Evolutionary conservation across 2,797 vertebrate genomes (phyloP).

Genomic region (Cottoperca gobio): DNA sequence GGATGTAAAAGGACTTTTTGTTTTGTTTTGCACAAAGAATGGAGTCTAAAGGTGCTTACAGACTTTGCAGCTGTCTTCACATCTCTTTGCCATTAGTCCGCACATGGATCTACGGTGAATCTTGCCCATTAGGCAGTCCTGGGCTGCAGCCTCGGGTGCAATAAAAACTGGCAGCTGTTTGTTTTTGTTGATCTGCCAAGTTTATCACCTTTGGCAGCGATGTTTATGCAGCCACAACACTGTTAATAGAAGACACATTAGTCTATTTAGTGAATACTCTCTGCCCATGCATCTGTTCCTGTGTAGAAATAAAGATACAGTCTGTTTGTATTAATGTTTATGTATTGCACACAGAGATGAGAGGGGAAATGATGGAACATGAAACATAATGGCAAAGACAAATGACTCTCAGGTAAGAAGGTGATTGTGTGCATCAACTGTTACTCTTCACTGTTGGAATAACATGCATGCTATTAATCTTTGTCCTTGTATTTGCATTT

Average conservation of each 20-base stretch:
- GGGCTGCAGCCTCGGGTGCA: slow-evolving; percentile 29
- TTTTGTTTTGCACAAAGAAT: slow-evolving; percentile 38
- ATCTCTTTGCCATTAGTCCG: slow-evolving; percentile 40
- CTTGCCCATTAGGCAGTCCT: slow-evolving; percentile 44
- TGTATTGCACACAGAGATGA: slow-evolving; percentile 40
- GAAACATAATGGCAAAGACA: slow-evolving; percentile 20
- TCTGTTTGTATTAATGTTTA: slow-evolving; percentile 15
- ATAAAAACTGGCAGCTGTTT: slow-evolving; percentile 56
- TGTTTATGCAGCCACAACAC: slow-evolving; percentile 37
- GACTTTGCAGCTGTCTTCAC: slow-evolving; percentile 48
- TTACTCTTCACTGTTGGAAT: slow-evolving; percentile 4
- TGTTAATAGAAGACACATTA: slow-evolving; percentile 45
- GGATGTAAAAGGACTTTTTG: slow-evolving; percentile 44
- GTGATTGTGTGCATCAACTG: neutral
- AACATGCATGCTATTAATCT: neutral
- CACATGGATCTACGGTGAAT: slow-evolving; percentile 33
- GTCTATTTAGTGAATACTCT: slow-evolving; percentile 26
- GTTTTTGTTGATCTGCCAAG: slow-evolving; percentile 50
- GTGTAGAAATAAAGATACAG: slow-evolving; percentile 21
- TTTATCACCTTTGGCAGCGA: slow-evolving; percentile 56
- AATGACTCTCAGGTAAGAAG: slow-evolving; percentile 46
- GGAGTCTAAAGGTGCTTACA: slow-evolving; percentile 44
- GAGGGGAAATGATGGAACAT: slow-evolving; percentile 9
- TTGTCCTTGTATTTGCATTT: slow-evolving; percentile 3
- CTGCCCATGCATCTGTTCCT: slow-evolving; percentile 33